These are phyloP conservation scores for Arion vulgaris DNA, from an alignment of 1,140 invertebrate genomes.

Conservation along the genomic window DNA sequence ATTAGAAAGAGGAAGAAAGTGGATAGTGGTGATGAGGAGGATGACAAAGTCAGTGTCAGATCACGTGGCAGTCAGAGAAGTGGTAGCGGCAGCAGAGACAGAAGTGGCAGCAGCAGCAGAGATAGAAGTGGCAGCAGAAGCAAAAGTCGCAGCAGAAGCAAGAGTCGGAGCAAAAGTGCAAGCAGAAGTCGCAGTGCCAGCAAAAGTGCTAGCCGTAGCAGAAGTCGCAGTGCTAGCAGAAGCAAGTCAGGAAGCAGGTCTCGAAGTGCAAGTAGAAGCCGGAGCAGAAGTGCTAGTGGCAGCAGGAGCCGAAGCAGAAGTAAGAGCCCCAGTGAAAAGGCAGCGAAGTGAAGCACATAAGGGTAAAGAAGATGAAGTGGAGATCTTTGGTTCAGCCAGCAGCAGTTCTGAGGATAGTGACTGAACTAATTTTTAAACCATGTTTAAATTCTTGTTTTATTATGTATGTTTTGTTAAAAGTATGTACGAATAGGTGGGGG, in stretches of 20 bases:
- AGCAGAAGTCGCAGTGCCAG: conserved; percentile 47
- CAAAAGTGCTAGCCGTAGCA: conserved; percentile 42
- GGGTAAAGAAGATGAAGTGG: conserved; percentile 71
- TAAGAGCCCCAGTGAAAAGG: conserved; percentile 54
- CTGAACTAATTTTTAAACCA: too few relatives aligned
- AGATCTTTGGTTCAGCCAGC: conserved; percentile 73
- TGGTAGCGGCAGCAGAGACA: conserved; percentile 43
- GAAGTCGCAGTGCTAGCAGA: conserved; percentile 34
- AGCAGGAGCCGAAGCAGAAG: conserved; percentile 45
- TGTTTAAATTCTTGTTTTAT: too few relatives aligned
- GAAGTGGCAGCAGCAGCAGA: conserved; percentile 47
- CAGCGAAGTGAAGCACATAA: conserved; percentile 59
- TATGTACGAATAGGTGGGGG: too few relatives aligned
- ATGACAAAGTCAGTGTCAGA: conserved; percentile 46
- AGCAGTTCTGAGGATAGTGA: conserved; percentile 62
- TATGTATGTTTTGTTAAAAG: too few relatives aligned
- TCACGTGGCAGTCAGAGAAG: conserved; percentile 45
- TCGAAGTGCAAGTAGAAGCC: conserved; percentile 34
- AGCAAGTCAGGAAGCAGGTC: conserved; percentile 43
- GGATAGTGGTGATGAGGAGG: conserved; percentile 42
- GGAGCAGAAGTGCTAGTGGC: conserved; percentile 46
- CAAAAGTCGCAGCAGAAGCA: conserved; percentile 36
- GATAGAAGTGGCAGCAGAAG: conserved; percentile 38
- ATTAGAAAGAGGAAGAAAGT: conserved; percentile 45
- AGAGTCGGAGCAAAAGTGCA: conserved; percentile 48